Evolutionary conservation across 2,888 invertebrate species (phyloP), one percentile per base, ranked within the genome.

Genomic region (Papilio demoleus): DNA sequence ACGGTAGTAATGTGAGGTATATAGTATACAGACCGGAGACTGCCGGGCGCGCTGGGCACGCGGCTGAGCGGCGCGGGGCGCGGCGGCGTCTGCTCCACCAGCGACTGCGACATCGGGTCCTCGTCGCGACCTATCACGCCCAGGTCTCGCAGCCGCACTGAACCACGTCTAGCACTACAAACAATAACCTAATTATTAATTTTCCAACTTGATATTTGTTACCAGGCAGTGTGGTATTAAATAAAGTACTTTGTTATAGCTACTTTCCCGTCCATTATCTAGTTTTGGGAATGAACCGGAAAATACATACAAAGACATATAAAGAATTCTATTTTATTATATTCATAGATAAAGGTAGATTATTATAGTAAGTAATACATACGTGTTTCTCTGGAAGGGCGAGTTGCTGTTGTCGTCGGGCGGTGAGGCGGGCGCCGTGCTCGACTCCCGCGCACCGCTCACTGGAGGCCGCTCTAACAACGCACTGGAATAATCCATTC

Each of bases 1-100:
- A n/a, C n/a, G n/a, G n/a, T n/a, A n/a, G n/a, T n/a, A n/a, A n/a
- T n/a, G n/a, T n/a, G n/a, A n/a, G n/a, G n/a, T n/a, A n/a, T n/a
- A n/a, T n/a, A n/a, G 31, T 31, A 4, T 31, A 31, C 31, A 4
- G 31, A 96, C 96, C 95, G 95, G 72, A 96, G 93, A 75, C 96
- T 95, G 74, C 96, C 96, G 5, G 96, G 96, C 53, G 96, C 96
- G 84, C 96, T 96, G 72, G 96, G 96, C 67, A 96, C 87, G 93
- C 94, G 77, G 90, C 94, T 76, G 90, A 92, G 80, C 82, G 94
- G 90, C 68, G 80, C 79, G 68, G 89, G 87, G 2, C 86, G 76
- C 42, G 86, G 85, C 1, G 87, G 79, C 4, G 80, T 70, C 14
- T 88, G 83, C 70, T 93, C 90, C 73, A 93, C 90, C 77, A 93